Evolutionary conservation across 2,797 vertebrate species (phyloP), one percentile per base, ranked within the genome.

Genomic region (Etheostoma perlongum): DNA sequence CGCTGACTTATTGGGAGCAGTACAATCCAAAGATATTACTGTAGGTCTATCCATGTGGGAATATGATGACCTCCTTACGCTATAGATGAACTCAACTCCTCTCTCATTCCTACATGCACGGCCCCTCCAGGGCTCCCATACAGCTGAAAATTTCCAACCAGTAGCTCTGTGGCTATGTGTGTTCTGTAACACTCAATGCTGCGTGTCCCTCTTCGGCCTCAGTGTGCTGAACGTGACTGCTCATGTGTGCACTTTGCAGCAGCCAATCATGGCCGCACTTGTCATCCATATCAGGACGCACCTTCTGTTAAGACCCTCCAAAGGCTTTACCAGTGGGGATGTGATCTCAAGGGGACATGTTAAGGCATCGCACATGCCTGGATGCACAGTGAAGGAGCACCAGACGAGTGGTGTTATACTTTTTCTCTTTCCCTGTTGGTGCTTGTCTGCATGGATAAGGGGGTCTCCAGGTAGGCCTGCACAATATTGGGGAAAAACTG

Each of bases 21-120:
- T 93, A 93, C 92, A 91, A 94, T 94, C 93, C 93, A 94, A 94
- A 94, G 93, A 94, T 94, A 94, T 94, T 93, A 94, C 92, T 94
- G 93, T 93, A 94, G 93, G 92, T 93, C 93, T 92, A 93, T 92
- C 90, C 93, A 88, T 91, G 91, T 92, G 93, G 92, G 93, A 93
- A 89, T 93, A 90, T 83, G 86, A 90, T 92, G 93, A 93, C 93
- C 93, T 94, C 92, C 92, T 93, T 94, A 93, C 92, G 92, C 91
- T 94, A 94, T 93, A 89, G 89, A 94, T 94, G 93, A 93, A 94
- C 93, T 92, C 90, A 74, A 76, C 88, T 91, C 78, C 74, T 88
- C 83, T 86, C 80, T 67, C 62, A 7, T 82, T 89, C 76, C 90
- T 85, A 78, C 91, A 82, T 87, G 58, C 79, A 36, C 76, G n/a